These are phyloP conservation scores for Labia minor DNA, from an alignment of 2,888 invertebrate species.

Conservation along the genomic window DNA sequence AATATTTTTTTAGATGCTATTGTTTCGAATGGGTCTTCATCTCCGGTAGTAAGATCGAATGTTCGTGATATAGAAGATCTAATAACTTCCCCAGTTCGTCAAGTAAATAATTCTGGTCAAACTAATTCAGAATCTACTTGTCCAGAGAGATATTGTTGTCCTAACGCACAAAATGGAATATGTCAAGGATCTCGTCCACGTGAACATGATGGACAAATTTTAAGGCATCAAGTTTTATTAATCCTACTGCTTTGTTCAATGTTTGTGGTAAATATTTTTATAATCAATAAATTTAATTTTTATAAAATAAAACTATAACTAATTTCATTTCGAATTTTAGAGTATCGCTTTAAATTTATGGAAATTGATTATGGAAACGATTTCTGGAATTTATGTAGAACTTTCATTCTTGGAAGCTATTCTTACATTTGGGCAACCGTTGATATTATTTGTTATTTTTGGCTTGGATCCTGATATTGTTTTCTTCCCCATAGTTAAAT, in stretches of 20 bases:
- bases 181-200: neutral
- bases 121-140: neutral
- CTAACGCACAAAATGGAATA: neutral
- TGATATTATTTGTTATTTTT: constrained; percentile 76
- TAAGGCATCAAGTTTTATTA: constrained; percentile 71
- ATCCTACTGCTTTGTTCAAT: constrained; percentile 71
- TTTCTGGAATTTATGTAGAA: constrained; percentile 83
- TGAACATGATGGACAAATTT: constrained; percentile 50
- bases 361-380: constrained; percentile 69
- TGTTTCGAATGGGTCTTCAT: neutral
- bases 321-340: constrained; percentile 45
- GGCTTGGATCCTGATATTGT: constrained; percentile 72
- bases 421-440: constrained; percentile 78
- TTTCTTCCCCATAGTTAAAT: constrained; percentile 52
- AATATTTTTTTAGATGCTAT: neutral
- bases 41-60: neutral
- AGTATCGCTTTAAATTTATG: constrained; percentile 72
- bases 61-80: neutral
- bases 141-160: neutral
- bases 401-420: constrained; percentile 85
- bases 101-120: neutral
- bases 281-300: neutral
- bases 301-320: neutral
- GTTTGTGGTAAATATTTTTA: constrained; percentile 66
- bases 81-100: neutral